These are phyloP conservation scores for Harpegnathos saltator DNA, from an alignment of 1,140 invertebrate genomes.

Conservation along the genomic window DNA sequence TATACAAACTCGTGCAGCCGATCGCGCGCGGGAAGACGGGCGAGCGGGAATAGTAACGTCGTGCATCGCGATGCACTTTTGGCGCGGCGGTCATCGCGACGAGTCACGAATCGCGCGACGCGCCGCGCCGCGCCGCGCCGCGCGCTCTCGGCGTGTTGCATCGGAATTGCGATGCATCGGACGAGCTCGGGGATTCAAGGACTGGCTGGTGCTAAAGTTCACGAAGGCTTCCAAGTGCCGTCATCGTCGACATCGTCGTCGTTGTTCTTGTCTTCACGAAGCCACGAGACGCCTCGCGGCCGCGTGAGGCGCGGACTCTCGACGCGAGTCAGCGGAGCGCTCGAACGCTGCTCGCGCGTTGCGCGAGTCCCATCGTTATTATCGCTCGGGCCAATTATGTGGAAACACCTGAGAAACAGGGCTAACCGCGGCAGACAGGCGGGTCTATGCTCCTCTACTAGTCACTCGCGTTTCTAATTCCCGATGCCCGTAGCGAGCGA, in stretches of 20 bases:
- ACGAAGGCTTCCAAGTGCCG: constrained; percentile 46
- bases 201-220: constrained; percentile 71
- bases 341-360: too few species aligned
- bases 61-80: constrained; percentile 59
- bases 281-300: too few species aligned
- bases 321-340: too few species aligned
- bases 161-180: constrained; percentile 41
- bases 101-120: constrained; percentile 65
- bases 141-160: constrained; percentile 30
- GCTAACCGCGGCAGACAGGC: constrained; percentile 35
- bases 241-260: not conserved
- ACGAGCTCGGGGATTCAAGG: constrained; percentile 65
- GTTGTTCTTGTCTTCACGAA: too few species aligned
- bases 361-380: constrained; percentile 52
- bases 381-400: constrained; percentile 62
- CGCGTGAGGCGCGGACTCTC: constrained; percentile 43
- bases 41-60: constrained; percentile 19
- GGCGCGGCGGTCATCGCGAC: constrained; percentile 51
- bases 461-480: constrained; percentile 19
- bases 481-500: constrained; percentile 11
- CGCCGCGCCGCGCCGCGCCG: constrained; percentile 1
- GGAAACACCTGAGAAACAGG: constrained; percentile 53
- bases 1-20: constrained; percentile 20
- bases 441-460: not conserved
- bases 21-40: not conserved